These are phyloP conservation scores for Excalfactoria chinensis DNA, from an alignment of 2,113 vertebrate species.

Conservation along the genomic window DNA sequence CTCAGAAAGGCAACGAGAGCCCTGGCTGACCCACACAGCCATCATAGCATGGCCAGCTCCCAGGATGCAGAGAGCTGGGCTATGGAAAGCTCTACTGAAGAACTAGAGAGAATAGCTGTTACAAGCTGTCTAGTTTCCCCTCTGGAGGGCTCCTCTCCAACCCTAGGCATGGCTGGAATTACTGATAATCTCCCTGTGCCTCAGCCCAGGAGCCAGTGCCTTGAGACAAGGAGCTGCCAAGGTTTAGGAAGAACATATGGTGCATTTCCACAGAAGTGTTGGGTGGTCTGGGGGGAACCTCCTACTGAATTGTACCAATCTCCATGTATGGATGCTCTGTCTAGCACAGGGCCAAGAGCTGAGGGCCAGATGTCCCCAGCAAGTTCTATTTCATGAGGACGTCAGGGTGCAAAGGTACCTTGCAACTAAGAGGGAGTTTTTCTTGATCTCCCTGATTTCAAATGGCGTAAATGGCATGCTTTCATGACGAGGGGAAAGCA, in stretches of 20 bases:
- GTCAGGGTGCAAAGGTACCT: not conserved
- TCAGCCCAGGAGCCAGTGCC: not conserved
- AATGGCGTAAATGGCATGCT: fast-evolving
- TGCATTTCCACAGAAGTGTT: not conserved
- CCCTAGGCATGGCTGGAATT: not conserved
- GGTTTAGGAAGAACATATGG: fast-evolving
- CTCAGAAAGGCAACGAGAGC: not conserved
- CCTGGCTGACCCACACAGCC: not conserved
- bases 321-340: not conserved
- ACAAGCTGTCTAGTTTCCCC: not conserved
- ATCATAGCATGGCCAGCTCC: not conserved
- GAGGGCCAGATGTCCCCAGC: not conserved
- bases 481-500: not conserved
- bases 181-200: not conserved
- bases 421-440: not conserved
- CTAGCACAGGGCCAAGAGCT: not conserved
- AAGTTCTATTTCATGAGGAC: fast-evolving
- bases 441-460: not conserved
- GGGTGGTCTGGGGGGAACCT: not conserved
- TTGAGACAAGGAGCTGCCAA: not conserved
- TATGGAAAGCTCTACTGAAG: not conserved
- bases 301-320: not conserved
- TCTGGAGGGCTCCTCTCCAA: fast-evolving
- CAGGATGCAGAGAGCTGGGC: not conserved
- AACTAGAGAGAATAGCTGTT: not conserved